phyloP scores from a whole-genome alignment of 2,113 vertebrate genomes.

The Lanius ludovicianus region DNA sequence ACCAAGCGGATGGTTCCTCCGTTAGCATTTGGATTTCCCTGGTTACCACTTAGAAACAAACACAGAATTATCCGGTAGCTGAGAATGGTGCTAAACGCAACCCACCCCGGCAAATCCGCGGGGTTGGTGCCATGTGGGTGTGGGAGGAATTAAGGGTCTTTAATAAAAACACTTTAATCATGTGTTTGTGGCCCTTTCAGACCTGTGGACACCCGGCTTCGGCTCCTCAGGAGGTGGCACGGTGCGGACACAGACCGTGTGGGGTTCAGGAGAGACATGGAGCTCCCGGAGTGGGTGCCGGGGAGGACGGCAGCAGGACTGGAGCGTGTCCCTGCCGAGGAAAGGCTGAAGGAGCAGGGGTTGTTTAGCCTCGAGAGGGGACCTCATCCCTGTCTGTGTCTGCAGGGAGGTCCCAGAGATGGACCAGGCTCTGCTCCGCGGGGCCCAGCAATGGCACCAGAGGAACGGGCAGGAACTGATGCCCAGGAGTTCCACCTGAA shows the following conservation, averaged over 20 bases:
- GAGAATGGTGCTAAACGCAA: not conserved
- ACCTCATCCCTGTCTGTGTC: accelerated
- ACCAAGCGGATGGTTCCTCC: not conserved
- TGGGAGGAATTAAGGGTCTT: not conserved
- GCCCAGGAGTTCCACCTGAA: too few relatives aligned
- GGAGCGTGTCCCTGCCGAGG: accelerated
- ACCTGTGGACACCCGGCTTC: accelerated
- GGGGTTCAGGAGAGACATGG: too few relatives aligned
- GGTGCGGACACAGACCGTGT: accelerated
- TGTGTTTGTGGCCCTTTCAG: not conserved
- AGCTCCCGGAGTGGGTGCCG: accelerated
- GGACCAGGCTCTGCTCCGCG: not conserved
- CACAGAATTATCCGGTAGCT: accelerated
- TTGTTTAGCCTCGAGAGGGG: accelerated
- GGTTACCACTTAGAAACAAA: accelerated
- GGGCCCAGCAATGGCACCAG: not conserved
- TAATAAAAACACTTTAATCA: not conserved
- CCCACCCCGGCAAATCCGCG: not conserved
- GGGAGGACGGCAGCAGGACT: accelerated
- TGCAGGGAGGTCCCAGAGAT: not conserved
- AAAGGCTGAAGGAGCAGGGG: not conserved
- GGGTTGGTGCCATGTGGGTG: accelerated
- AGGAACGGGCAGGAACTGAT: too few relatives aligned
- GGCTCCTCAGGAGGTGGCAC: not conserved
- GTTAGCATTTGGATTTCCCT: not conserved